Conservation (phyloP, 2,888 invertebrate genomes). For the Tenthredo distinguenda region DNA sequence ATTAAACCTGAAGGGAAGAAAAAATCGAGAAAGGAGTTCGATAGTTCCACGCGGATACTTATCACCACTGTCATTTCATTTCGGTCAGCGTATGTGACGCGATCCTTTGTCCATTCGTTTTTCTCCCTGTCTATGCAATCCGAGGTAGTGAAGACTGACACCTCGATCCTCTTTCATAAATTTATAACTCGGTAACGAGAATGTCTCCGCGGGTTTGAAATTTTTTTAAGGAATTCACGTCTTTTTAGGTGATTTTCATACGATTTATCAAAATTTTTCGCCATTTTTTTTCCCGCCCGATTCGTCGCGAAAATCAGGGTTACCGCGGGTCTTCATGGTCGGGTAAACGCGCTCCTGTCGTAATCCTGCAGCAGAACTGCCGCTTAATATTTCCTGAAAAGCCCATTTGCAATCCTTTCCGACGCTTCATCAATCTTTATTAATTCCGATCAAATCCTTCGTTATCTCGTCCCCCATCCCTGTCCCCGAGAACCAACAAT, state of each 20-base stretch:
- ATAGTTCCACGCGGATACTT: not conserved
- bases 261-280: slow-evolving; percentile 7
- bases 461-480: not conserved
- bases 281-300: not conserved
- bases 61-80: slow-evolving; percentile 8
- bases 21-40: not conserved
- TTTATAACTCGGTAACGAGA: not conserved
- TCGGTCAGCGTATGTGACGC: not conserved
- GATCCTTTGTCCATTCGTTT: not conserved
- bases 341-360: not conserved
- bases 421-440: slow-evolving; percentile 31
- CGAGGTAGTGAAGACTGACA: not conserved
- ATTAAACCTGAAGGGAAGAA: not conserved
- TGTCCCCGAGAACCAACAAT: not conserved
- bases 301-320: slow-evolving; percentile 6
- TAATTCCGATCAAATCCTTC: slow-evolving; percentile 44
- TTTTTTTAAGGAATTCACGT: not conserved
- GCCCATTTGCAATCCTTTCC: slow-evolving; percentile 30
- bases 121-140: not conserved
- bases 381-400: slow-evolving; percentile 6
- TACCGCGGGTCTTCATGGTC: not conserved
- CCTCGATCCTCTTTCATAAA: not conserved
- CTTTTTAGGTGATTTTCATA: not conserved
- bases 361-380: not conserved
- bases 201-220: not conserved